Evolutionary conservation across 2,888 invertebrate species (phyloP).

Genomic region (Parnassius smintheus): DNA sequence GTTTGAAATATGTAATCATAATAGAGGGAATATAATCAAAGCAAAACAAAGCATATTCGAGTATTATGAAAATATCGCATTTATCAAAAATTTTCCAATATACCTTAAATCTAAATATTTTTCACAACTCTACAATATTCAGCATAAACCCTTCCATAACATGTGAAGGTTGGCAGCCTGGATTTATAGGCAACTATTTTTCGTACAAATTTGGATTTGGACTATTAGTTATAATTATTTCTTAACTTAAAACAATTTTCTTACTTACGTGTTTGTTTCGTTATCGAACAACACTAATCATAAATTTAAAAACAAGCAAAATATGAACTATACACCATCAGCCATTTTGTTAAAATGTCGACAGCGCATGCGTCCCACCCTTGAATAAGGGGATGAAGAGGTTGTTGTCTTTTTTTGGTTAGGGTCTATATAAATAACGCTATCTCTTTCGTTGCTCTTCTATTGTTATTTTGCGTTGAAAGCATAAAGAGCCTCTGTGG

Average conservation of each 20-base stretch:
- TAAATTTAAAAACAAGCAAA: constrained; percentile 40
- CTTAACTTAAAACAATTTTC: background rate
- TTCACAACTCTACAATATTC: too few relatives aligned
- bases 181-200: too few relatives aligned
- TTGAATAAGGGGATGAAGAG: constrained; percentile 54
- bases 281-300: constrained; percentile 9
- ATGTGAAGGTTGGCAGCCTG: too few relatives aligned
- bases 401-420: constrained; percentile 43
- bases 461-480: constrained; percentile 62
- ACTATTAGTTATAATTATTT: too few relatives aligned
- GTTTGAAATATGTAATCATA: too few relatives aligned
- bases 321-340: constrained; percentile 54
- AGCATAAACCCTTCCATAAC: too few relatives aligned
- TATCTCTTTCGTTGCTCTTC: constrained; percentile 41
- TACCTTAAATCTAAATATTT: too few relatives aligned
- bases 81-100: too few relatives aligned
- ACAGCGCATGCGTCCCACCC: constrained; percentile 63
- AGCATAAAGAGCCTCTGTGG: constrained; percentile 49
- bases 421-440: constrained; percentile 18
- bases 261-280: background rate
- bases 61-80: too few relatives aligned
- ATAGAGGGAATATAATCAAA: too few relatives aligned
- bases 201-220: too few relatives aligned
- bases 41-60: too few relatives aligned
- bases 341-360: constrained; percentile 70